A percentile compares a stretch with the other conserved stretches of the same genome.
Evolutionary conservation across 2,888 invertebrate species (phyloP).

Genomic region (Leptinotarsa rubiginosa): DNA sequence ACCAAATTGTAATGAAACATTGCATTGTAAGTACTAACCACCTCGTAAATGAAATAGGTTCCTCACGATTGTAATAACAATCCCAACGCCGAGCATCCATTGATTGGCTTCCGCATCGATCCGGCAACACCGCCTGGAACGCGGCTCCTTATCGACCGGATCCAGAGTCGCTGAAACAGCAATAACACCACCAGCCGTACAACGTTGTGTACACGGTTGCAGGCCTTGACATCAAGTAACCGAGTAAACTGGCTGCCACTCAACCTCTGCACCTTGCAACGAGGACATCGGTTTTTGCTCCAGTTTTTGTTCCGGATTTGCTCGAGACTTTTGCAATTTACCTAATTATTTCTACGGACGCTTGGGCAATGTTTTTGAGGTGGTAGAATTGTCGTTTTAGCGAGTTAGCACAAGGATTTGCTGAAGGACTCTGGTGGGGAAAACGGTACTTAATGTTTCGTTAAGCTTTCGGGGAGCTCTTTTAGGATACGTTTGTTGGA

Average conservation of each 20-base stretch:
- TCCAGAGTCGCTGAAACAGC: conserved; percentile 37
- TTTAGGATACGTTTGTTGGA: not conserved
- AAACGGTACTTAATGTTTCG: not conserved
- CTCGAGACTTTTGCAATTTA: conserved; percentile 8
- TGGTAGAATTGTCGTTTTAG: not conserved
- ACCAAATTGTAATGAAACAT: no score
- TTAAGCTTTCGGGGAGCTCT: not conserved
- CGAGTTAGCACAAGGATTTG: not conserved
- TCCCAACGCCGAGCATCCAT: not conserved
- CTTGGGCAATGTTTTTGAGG: not conserved
- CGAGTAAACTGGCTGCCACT: conserved; percentile 50
- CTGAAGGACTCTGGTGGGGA: not conserved
- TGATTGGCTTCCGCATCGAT: conserved; percentile 31
- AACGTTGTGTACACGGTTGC: conserved; percentile 47
- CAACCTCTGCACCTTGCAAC: conserved; percentile 37
- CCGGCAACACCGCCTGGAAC: conserved; percentile 45
- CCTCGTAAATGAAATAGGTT: no score
- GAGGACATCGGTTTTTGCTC: conserved; percentile 36
- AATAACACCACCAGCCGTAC: conserved; percentile 48
- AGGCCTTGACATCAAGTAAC: conserved; percentile 56
- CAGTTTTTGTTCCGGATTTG: conserved; percentile 17
- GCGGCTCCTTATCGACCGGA: conserved; percentile 49
- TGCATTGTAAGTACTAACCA: no score
- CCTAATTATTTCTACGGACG: conserved; percentile 5
- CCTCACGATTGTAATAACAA: no score